phyloP scores from a whole-genome alignment of 1,140 invertebrate genomes.

The Drosophila kanapiae region DNA sequence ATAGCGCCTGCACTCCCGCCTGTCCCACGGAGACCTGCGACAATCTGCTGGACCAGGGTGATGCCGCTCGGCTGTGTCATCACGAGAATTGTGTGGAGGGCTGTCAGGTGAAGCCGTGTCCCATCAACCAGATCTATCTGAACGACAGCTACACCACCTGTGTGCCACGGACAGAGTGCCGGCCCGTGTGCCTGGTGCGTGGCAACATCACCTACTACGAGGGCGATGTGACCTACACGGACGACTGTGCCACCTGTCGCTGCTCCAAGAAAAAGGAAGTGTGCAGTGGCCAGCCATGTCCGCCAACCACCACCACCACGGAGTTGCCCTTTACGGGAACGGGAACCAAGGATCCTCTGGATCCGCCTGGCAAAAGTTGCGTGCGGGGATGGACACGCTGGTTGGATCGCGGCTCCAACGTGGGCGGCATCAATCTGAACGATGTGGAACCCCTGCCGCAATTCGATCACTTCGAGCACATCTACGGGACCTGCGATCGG shows the following conservation, averaged over 20 bases:
- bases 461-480: conserved; percentile 67
- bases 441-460: conserved; percentile 74
- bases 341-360: conserved; percentile 84
- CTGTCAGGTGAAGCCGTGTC: conserved; percentile 88
- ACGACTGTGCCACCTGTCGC: conserved; percentile 91
- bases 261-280: conserved; percentile 88
- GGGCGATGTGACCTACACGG: conserved; percentile 91
- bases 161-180: conserved; percentile 90
- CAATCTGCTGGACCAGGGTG: conserved; percentile 88
- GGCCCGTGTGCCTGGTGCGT: conserved; percentile 88
- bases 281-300: conserved; percentile 85
- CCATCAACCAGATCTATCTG: conserved; percentile 87
- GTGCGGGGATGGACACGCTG: conserved; percentile 90
- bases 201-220: conserved; percentile 90
- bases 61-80: conserved; percentile 88
- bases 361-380: conserved; percentile 81
- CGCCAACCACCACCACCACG: background rate
- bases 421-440: conserved; percentile 63
- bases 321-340: background rate
- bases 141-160: conserved; percentile 90
- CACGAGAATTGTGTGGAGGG: conserved; percentile 92
- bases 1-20: conserved; percentile 92
- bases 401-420: conserved; percentile 86
- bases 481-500: conserved; percentile 58
- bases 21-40: conserved; percentile 94